Conservation (phyloP, 2,797 vertebrate species). For the Malurus splendens region DNA sequence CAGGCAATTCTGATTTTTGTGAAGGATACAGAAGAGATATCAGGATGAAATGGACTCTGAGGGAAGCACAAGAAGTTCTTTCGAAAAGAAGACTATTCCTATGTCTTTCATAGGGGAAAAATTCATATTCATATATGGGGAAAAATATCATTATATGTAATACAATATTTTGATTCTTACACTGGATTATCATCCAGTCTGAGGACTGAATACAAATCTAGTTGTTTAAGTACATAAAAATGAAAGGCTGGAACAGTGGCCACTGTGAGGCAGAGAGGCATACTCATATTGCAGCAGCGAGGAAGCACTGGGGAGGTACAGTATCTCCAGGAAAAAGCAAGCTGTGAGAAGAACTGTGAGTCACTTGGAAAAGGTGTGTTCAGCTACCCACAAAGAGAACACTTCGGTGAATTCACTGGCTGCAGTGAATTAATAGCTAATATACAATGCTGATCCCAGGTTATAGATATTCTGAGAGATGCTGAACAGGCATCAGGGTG, state of each 20-base stretch:
- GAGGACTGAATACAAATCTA: background rate
- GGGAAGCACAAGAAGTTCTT: background rate
- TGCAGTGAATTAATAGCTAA: background rate
- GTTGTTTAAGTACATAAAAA: background rate
- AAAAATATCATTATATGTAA: background rate
- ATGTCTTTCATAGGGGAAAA: background rate
- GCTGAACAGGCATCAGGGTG: accelerated
- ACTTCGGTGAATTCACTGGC: background rate
- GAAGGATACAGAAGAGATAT: background rate
- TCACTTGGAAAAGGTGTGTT: background rate
- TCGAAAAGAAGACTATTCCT: background rate
- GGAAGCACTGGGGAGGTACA: background rate
- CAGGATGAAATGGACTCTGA: background rate
- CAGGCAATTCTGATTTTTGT: background rate
- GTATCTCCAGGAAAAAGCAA: background rate
- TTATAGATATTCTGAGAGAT: background rate
- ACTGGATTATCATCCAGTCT: background rate
- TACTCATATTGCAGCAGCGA: background rate
- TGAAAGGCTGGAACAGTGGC: background rate
- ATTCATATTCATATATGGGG: background rate
- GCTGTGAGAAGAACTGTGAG: background rate
- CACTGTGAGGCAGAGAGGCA: background rate
- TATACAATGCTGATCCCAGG: background rate
- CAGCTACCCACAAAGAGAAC: background rate
- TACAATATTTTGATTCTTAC: background rate